Evolutionary conservation across 2,797 vertebrate species (phyloP).

Genomic region (Lycodopsis pacificus): DNA sequence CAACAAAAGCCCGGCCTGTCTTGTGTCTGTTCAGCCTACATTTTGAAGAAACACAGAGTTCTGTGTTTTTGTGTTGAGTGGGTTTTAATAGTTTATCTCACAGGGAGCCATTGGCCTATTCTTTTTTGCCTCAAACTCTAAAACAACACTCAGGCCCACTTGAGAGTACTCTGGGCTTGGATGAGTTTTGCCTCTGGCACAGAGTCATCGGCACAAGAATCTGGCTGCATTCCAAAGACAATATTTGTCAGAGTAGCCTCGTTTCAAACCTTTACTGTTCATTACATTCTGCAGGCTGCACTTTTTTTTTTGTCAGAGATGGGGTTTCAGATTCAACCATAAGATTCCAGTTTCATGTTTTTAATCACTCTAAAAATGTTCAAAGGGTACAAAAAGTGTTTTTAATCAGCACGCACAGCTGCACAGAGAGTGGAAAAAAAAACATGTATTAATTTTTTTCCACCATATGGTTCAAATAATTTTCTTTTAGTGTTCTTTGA

Average conservation of each 20-base stretch:
- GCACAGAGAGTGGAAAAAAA: slow-evolving; percentile 34
- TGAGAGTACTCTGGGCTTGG: slow-evolving; percentile 80
- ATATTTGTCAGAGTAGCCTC: slow-evolving; percentile 84
- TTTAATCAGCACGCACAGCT: slow-evolving; percentile 72
- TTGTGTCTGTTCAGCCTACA: slow-evolving; percentile 23
- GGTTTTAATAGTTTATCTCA: slow-evolving; percentile 77
- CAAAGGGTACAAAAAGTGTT: slow-evolving; percentile 61
- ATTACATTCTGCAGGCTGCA: slow-evolving; percentile 77
- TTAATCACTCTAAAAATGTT: slow-evolving; percentile 66
- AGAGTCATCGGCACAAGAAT: slow-evolving; percentile 78
- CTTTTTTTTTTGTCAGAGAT: slow-evolving; percentile 37
- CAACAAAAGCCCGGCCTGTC: slow-evolving; percentile 43
- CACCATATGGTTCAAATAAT: slow-evolving; percentile 72
- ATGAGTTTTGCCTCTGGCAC: slow-evolving; percentile 80
- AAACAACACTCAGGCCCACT: slow-evolving; percentile 84
- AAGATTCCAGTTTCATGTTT: slow-evolving; percentile 67
- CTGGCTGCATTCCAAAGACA: slow-evolving; percentile 82
- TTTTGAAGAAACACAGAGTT: slow-evolving; percentile 53
- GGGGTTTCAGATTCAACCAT: slow-evolving; percentile 68
- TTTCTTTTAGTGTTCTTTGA: slow-evolving; percentile 48
- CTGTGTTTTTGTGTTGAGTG: slow-evolving; percentile 60
- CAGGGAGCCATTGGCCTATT: slow-evolving; percentile 73
- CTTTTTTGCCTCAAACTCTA: slow-evolving; percentile 77
- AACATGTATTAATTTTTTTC: slow-evolving; percentile 57
- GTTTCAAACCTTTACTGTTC: slow-evolving; percentile 81